Evolutionary conservation across 2,797 vertebrate genomes (phyloP), one percentile per base, ranked within the genome.

Genomic region (Peromyscus aztecus): DNA sequence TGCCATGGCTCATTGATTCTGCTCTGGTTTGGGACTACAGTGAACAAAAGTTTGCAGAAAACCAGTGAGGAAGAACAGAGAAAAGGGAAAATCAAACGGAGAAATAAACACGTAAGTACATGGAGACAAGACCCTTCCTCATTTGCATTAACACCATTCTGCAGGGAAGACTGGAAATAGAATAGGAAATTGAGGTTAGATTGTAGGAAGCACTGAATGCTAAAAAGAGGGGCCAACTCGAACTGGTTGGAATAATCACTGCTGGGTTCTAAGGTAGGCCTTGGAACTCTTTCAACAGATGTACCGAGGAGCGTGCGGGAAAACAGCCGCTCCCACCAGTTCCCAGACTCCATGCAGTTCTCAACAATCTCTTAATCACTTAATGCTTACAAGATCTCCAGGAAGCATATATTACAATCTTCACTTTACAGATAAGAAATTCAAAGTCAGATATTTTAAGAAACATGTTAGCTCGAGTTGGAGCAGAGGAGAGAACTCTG

Each of bases 1-100:
- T 90, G 82, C 24, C 88, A 90, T 40, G 49, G 93, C 85, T 97
- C 84, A 87, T 88, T 80, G 77, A 90, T 89, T 96, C 57, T 89
- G 24, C 61, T 71, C 86, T 81, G 69, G 40, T 94, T 94, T 63
- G 91, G 40, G n/a, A 40, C 27, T 84, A 17, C 27, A 75, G 21
- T 0, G 37, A 67, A 76, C 34, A 84, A 61, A 69, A 29, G 8
- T 78, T 80, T 83, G 0, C 12, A 95, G 59, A 83, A 59, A 69
- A 93, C 40, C 52, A 81, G 13, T 46, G 86, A 92, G 19, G 76
- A 13, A 91, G 34, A 69, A 29, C 34, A 89, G 67, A 91, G 16
- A 73, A 61, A 63, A 91, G 55, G 12, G 37, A 10, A 93, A 93
- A 80, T 24, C 17, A 89, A 89, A 94, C 40, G 7, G n/a, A 43